Evolutionary conservation across 64 coral and sea anemone species (phyloP).

Genomic region (Acropora yongei): DNA sequence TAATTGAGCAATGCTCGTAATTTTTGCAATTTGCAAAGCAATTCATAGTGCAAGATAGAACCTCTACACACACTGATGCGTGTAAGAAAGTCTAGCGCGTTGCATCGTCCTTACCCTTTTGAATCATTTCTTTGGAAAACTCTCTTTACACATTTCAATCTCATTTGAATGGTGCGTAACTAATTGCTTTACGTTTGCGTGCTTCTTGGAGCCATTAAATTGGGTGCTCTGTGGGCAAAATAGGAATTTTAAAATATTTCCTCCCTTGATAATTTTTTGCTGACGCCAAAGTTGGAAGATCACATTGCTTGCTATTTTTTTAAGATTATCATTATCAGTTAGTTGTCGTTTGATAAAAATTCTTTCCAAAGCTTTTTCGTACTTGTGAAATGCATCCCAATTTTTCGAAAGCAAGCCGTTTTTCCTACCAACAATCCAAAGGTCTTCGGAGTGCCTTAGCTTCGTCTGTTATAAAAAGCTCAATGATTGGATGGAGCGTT

Average conservation of each 20-base stretch:
- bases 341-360: conserved; percentile 2
- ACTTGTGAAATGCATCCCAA: background rate
- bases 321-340: background rate
- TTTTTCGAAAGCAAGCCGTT: too few relatives aligned
- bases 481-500: conserved; percentile 17
- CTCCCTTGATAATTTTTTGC: background rate
- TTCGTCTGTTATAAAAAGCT: conserved; percentile 31
- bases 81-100: too few relatives aligned
- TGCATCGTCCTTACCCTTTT: too few relatives aligned
- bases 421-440: background rate
- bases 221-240: too few relatives aligned
- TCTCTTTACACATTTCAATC: background rate
- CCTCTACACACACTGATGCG: too few relatives aligned
- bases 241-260: background rate
- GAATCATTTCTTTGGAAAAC: background rate
- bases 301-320: background rate
- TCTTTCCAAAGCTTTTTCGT: background rate
- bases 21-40: too few relatives aligned
- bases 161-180: background rate
- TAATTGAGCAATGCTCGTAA: too few relatives aligned
- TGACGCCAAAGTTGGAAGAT: background rate
- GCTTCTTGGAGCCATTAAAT: background rate
- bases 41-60: too few relatives aligned
- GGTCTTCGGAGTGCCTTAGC: background rate
- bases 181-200: background rate